Percentiles rank a stretch among this genome's conserved stretches.
These are phyloP conservation scores for Molothrus aeneus DNA, from an alignment of 2,797 vertebrate species.

Conservation along the genomic window DNA sequence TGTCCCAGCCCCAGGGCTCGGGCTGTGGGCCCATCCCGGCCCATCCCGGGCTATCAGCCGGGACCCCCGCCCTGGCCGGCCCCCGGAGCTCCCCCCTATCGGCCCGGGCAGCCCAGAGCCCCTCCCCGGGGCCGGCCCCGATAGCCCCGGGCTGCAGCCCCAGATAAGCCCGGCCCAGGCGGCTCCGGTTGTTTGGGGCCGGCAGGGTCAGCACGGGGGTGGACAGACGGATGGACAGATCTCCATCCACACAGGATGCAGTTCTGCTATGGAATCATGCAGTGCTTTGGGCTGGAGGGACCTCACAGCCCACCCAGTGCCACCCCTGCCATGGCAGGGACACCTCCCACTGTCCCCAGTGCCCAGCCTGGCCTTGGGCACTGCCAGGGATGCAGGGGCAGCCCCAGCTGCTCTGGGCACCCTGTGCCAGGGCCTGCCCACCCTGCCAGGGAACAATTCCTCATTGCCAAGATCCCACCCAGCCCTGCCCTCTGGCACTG, in stretches of 20 bases:
- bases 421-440: background rate
- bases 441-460: background rate
- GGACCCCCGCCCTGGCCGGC: background rate
- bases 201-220: background rate
- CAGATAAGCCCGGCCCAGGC: background rate
- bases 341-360: background rate
- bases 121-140: background rate
- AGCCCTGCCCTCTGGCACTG: background rate
- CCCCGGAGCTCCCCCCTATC: background rate
- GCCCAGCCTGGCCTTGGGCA: background rate
- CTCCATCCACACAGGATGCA: background rate
- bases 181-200: rapidly evolving
- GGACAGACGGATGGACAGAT: background rate
- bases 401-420: background rate
- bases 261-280: too few species aligned
- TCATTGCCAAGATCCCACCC: background rate
- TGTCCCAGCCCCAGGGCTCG: background rate
- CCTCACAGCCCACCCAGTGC: rapidly evolving
- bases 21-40: background rate
- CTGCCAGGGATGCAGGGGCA: background rate
- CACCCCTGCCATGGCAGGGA: background rate
- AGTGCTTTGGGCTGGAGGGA: background rate
- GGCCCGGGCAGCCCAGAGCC: background rate
- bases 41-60: background rate
- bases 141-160: background rate